Conservation (phyloP, 2,888 invertebrate genomes). For the Gisinianus flammeolus region DNA sequence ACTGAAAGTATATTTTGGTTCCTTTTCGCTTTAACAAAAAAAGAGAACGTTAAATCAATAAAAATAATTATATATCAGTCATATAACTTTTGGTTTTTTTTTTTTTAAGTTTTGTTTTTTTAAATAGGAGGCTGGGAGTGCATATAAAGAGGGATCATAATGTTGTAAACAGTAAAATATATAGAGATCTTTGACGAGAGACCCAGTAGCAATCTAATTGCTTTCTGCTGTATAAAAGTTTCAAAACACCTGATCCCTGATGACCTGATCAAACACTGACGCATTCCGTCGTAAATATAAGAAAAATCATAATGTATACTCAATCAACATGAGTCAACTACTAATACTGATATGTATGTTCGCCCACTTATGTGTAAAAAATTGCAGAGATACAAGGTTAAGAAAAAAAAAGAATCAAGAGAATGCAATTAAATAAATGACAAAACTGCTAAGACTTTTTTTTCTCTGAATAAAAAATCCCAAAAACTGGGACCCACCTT, state of each 20-base stretch:
- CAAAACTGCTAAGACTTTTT: conserved; percentile 31
- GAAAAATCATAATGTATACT: too few species aligned
- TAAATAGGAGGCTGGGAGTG: neutral
- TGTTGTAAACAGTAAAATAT: neutral
- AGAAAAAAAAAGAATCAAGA: conserved; percentile 3
- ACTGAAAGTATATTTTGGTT: neutral
- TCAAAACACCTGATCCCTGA: conserved; percentile 42
- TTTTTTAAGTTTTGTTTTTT: neutral
- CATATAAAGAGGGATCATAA: neutral
- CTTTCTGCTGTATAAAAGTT: neutral
- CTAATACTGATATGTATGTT: too few species aligned
- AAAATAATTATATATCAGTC: too few species aligned
- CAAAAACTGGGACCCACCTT: conserved; percentile 52
- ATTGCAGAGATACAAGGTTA: neutral
- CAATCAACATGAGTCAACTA: too few species aligned
- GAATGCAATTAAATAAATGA: conserved; percentile 40
- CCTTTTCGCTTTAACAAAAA: neutral
- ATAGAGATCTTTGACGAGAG: too few species aligned
- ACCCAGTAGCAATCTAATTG: too few species aligned
- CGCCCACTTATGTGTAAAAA: too few species aligned
- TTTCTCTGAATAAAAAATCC: conserved; percentile 52
- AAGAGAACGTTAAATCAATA: too few species aligned
- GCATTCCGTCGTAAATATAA: neutral
- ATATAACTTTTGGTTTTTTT: conserved; percentile 5
- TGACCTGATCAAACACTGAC: conserved; percentile 12